Evolutionary conservation across 1,140 invertebrate genomes (phyloP).

Genomic region (Metaphire vulgaris): DNA sequence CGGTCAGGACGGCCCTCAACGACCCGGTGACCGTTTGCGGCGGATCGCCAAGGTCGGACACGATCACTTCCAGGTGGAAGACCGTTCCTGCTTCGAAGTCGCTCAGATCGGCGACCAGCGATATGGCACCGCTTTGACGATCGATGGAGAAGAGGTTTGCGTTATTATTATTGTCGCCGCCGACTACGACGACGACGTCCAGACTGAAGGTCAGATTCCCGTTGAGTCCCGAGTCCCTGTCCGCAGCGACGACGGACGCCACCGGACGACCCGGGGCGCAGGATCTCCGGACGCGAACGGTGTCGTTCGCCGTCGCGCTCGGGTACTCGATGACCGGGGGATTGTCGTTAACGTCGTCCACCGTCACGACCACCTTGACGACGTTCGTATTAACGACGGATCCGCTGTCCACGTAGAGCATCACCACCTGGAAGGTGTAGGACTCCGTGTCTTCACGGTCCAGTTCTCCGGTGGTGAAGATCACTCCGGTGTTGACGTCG

Average conservation of each 20-base stretch:
- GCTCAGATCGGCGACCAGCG: background rate
- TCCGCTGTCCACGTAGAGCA: background rate
- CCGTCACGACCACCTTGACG: background rate
- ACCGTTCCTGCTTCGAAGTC: background rate
- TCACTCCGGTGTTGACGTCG: constrained; percentile 76
- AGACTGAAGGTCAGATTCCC: constrained; percentile 8
- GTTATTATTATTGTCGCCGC: constrained; percentile 6
- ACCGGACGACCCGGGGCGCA: background rate
- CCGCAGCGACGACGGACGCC: constrained; percentile 3
- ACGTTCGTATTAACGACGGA: background rate
- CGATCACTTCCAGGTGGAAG: constrained; percentile 18
- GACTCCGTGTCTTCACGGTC: constrained; percentile 61
- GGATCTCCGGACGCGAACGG: constrained; percentile 6
- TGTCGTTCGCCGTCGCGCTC: constrained; percentile 10
- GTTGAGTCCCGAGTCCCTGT: constrained; percentile 13
- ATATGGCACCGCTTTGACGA: background rate
- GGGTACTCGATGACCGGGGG: constrained; percentile 21
- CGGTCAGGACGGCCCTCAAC: constrained; percentile 4
- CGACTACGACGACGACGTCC: background rate
- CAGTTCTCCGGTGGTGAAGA: constrained; percentile 76
- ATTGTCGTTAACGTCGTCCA: constrained; percentile 26
- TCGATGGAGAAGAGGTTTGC: background rate
- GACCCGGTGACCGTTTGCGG: background rate
- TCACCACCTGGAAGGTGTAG: background rate
- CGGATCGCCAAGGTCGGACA: constrained; percentile 15